A percentile compares a stretch with the other conserved stretches of the same genome.
Conservation (phyloP, 2,888 invertebrate species). For the Malachius bipustulatus region DNA sequence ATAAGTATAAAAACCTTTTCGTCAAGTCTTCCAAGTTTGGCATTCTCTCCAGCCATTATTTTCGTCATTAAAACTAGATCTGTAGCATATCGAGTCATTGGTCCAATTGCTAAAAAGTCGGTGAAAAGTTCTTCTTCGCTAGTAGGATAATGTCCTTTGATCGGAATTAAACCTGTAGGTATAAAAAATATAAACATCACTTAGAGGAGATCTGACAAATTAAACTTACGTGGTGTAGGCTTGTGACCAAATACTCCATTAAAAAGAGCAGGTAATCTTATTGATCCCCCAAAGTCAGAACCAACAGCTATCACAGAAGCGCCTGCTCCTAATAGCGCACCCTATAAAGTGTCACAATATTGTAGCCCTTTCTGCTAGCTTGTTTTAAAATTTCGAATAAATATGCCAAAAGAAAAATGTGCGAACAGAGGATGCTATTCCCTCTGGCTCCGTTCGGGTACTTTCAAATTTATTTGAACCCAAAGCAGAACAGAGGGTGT, state of each 20-base stretch:
- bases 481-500: too few species aligned
- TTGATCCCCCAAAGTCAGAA: conserved; percentile 81
- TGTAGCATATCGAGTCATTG: conserved; percentile 64
- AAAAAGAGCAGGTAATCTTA: conserved; percentile 73
- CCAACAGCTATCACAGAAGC: conserved; percentile 68
- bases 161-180: conserved; percentile 41
- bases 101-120: conserved; percentile 50
- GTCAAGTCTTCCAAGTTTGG: conserved; percentile 37
- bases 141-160: conserved; percentile 50
- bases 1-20: too few species aligned
- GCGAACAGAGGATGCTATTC: too few species aligned
- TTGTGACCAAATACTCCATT: conserved; percentile 85
- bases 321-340: conserved; percentile 58
- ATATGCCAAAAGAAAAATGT: too few species aligned
- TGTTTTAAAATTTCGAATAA: too few species aligned
- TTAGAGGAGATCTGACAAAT: too few species aligned
- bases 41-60: conserved; percentile 45
- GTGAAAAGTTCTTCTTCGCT: conserved; percentile 39
- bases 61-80: conserved; percentile 59
- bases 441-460: too few species aligned
- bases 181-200: conserved; percentile 11
- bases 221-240: conserved; percentile 53
- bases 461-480: too few species aligned
- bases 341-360: conserved; percentile 38
- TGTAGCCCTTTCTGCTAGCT: too few species aligned